These are phyloP conservation scores for Cyanoramphus novaezelandiae DNA, from an alignment of 2,113 vertebrate species.

Conservation along the genomic window DNA sequence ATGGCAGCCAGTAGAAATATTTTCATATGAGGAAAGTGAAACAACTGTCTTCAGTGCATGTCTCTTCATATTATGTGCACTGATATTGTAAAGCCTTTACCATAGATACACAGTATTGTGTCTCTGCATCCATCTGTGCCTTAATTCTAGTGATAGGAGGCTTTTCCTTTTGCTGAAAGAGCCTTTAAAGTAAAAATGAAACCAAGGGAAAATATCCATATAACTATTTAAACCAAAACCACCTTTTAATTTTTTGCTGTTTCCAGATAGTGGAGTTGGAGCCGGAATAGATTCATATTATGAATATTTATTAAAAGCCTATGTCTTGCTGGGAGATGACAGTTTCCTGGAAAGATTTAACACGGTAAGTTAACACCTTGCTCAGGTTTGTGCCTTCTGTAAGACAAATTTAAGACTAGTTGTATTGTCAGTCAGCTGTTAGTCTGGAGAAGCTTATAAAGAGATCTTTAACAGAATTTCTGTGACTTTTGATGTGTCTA, in stretches of 20 bases:
- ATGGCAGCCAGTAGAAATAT: not conserved
- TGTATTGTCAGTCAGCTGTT: conserved; percentile 16
- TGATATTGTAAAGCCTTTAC: not conserved
- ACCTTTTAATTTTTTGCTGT: not conserved
- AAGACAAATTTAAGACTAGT: not conserved
- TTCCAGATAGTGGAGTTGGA: conserved; percentile 94
- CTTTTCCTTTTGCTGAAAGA: not conserved
- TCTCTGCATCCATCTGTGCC: not conserved
- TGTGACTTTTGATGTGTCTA: not conserved
- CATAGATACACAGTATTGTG: not conserved
- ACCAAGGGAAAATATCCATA: not conserved
- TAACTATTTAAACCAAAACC: not conserved
- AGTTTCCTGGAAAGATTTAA: conserved; percentile 96
- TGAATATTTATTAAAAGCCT: conserved; percentile 97
- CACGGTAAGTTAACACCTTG: conserved; percentile 83
- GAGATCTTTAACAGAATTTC: not conserved
- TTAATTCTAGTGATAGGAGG: not conserved
- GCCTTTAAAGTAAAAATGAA: not conserved
- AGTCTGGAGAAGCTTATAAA: not conserved
- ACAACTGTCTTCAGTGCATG: not conserved
- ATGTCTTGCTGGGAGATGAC: conserved; percentile 95
- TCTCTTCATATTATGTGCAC: not conserved
- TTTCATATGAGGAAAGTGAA: not conserved
- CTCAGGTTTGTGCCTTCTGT: not conserved
- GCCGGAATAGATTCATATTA: conserved; percentile 98